Evolutionary conservation across 2,888 invertebrate species (phyloP).

Genomic region (Caenorhabditis plicata): DNA sequence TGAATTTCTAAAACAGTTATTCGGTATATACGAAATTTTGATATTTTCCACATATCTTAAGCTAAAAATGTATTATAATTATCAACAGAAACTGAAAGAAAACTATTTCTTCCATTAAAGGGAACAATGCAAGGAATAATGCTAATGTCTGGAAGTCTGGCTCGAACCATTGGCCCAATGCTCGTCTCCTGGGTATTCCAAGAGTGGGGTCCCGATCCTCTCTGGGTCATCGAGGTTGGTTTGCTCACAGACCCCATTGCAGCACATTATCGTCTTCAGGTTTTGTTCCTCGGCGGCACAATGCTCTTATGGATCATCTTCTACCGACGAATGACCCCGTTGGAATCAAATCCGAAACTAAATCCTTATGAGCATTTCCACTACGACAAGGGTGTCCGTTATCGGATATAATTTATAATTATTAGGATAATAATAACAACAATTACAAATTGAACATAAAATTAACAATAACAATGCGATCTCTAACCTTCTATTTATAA

Average conservation of each 20-base stretch:
- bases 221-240: conserved; percentile 40
- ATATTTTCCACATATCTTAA: too few species aligned
- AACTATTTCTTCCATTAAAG: too few species aligned
- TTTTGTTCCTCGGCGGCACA: conserved; percentile 20
- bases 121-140: conserved; percentile 50
- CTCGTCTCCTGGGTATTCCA: conserved; percentile 44
- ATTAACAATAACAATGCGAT: too few species aligned
- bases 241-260: not conserved
- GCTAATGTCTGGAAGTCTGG: conserved; percentile 41
- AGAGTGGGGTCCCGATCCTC: conserved; percentile 39
- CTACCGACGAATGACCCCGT: conserved; percentile 38
- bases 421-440: too few species aligned
- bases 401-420: conserved; percentile 34
- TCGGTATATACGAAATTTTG: too few species aligned
- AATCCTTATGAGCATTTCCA: conserved; percentile 36
- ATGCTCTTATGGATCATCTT: conserved; percentile 35
- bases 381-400: conserved; percentile 35
- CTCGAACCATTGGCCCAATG: conserved; percentile 38
- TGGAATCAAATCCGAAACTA: conserved; percentile 36
- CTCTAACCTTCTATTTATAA: too few species aligned
- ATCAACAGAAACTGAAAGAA: too few species aligned
- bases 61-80: too few species aligned
- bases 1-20: too few species aligned
- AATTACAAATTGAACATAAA: too few species aligned
- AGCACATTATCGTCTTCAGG: conserved; percentile 10